Conservation (phyloP, 2,113 vertebrate species). For the Oreochromis aureus region DNA sequence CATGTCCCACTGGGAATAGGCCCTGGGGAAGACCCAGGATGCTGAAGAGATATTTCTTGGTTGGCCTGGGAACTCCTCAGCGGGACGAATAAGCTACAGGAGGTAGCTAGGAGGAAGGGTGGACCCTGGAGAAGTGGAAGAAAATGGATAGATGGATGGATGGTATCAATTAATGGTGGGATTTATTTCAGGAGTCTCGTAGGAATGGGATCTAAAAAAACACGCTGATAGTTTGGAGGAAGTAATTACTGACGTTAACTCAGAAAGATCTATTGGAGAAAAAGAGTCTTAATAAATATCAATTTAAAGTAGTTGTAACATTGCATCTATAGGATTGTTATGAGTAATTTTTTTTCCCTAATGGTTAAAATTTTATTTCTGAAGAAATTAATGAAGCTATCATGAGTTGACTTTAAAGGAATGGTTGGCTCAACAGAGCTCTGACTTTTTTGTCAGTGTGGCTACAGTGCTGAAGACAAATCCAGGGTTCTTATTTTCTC, state of each 20-base stretch:
- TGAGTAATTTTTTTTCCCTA: not conserved
- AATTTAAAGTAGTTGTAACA: not conserved
- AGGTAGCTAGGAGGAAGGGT: not conserved
- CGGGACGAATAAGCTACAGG: not conserved
- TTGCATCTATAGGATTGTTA: not conserved
- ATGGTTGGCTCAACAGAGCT: not conserved
- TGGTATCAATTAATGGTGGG: not conserved
- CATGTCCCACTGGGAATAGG: not conserved
- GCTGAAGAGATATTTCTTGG: fast-evolving
- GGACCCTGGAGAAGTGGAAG: not conserved
- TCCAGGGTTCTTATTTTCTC: not conserved
- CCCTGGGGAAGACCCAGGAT: not conserved
- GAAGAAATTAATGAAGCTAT: not conserved
- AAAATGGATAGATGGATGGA: not conserved
- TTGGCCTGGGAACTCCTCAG: not conserved
- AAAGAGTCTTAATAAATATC: not conserved
- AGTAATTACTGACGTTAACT: not conserved
- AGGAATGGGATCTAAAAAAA: not conserved
- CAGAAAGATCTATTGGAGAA: not conserved
- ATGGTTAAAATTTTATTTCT: not conserved
- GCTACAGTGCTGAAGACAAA: fast-evolving
- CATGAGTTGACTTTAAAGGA: not conserved
- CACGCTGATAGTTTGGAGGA: not conserved
- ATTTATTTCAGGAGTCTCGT: not conserved
- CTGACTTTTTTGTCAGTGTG: not conserved